phyloP scores from a whole-genome alignment of 92 coral and sea anemone genomes.

The Palythoa caribaeorum region DNA sequence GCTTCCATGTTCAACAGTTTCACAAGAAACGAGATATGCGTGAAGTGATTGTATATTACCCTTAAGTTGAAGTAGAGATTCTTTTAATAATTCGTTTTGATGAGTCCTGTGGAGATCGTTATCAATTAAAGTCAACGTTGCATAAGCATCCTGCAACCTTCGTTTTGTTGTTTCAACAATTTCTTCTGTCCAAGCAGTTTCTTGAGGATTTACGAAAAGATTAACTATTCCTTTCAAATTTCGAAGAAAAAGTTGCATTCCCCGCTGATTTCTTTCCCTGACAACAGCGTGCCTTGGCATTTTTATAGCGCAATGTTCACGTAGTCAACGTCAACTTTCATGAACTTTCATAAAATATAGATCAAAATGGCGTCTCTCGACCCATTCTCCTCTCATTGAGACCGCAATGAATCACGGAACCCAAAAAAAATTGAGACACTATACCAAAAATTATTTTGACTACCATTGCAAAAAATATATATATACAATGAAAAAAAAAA shows the following conservation, averaged over 20 bases:
- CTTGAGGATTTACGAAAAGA: constrained; percentile 20
- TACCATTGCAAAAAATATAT: neutral
- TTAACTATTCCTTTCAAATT: constrained; percentile 23
- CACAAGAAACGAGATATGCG: neutral
- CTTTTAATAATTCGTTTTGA: constrained; percentile 2
- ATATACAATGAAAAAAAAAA: neutral
- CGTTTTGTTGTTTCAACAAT: constrained; percentile 4
- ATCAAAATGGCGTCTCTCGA: constrained; percentile 22
- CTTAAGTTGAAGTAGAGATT: constrained; percentile 7
- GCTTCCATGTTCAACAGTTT: neutral
- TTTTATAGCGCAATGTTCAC: neutral
- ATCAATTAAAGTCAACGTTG: constrained; percentile 28
- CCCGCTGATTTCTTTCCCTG: constrained; percentile 42
- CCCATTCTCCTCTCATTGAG: constrained; percentile 9
- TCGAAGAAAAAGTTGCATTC: constrained; percentile 32
- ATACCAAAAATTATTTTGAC: constrained; percentile 1
- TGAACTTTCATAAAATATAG: neutral
- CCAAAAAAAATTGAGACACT: constrained; percentile 1
- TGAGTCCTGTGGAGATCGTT: constrained; percentile 15
- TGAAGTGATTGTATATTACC: constrained; percentile 36
- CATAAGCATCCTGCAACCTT: constrained; percentile 17
- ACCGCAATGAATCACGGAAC: constrained; percentile 7
- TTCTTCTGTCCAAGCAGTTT: constrained; percentile 23
- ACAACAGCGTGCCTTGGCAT: constrained; percentile 33
- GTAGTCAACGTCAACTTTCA: neutral